phyloP scores from a whole-genome alignment of 2,113 vertebrate genomes.

The Eptesicus fuscus region DNA sequence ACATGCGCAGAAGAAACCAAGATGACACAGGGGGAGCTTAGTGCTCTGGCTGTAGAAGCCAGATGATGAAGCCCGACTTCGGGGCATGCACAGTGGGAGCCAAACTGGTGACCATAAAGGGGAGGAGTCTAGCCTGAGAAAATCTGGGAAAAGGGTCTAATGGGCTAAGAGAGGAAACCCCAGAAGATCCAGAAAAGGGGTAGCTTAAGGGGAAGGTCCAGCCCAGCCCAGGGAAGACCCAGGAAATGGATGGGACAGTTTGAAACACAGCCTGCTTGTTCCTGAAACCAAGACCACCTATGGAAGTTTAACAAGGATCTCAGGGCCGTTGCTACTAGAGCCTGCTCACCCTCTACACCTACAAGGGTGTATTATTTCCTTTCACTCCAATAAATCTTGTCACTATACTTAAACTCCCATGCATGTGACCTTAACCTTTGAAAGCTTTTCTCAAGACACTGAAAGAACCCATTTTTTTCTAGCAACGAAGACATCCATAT shows the following conservation, averaged over 20 bases:
- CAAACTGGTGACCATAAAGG: neutral
- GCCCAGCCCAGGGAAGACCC: neutral
- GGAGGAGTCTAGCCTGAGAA: neutral
- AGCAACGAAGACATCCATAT: neutral
- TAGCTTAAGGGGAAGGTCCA: neutral
- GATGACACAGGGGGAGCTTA: too few relatives aligned
- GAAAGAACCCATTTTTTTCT: neutral
- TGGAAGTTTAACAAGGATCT: neutral
- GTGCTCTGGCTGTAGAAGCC: neutral
- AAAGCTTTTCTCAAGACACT: neutral
- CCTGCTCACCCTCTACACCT: neutral
- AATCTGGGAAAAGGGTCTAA: neutral
- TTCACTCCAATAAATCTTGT: neutral
- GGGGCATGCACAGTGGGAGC: neutral
- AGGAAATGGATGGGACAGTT: neutral
- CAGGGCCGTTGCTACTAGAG: neutral
- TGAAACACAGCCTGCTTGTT: neutral
- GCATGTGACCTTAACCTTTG: neutral
- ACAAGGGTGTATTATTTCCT: neutral
- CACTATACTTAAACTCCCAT: neutral
- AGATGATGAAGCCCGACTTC: neutral
- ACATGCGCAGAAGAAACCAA: neutral
- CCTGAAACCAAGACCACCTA: neutral
- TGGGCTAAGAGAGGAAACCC: neutral
- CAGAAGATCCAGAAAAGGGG: neutral